Conservation (phyloP, 2,113 vertebrate genomes). For the Mobula hypostoma region DNA sequence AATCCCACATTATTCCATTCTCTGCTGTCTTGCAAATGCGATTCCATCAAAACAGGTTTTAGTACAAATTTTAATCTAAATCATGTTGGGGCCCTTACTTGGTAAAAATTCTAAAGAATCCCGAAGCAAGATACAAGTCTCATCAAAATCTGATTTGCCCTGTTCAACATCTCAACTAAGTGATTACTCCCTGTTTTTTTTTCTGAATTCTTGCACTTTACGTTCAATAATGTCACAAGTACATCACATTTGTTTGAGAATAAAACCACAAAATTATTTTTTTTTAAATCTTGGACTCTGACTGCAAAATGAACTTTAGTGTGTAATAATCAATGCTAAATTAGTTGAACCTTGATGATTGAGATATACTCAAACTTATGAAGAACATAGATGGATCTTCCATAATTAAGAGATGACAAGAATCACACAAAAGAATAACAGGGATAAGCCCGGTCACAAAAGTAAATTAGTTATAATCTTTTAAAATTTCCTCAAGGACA, state of each 20-base stretch:
- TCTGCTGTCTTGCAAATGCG: not conserved
- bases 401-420: not conserved
- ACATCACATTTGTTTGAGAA: not conserved
- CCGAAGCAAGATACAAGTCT: not conserved
- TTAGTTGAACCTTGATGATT: not conserved
- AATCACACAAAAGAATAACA: not conserved
- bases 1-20: too few species aligned
- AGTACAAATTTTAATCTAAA: not conserved
- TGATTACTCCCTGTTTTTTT: not conserved
- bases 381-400: not conserved
- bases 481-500: not conserved
- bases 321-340: not conserved
- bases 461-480: not conserved
- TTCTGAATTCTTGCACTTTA: too few species aligned
- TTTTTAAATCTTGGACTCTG: too few species aligned
- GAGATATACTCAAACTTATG: not conserved
- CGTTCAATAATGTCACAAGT: not conserved
- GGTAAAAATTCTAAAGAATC: not conserved
- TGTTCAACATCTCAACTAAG: not conserved
- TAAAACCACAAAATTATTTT: not conserved
- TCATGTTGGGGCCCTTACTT: not conserved
- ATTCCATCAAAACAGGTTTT: not conserved
- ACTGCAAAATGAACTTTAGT: not conserved
- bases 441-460: not conserved
- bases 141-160: not conserved